phyloP scores from a whole-genome alignment of 2,113 vertebrate species.

The Orientallactaga bullata region DNA sequence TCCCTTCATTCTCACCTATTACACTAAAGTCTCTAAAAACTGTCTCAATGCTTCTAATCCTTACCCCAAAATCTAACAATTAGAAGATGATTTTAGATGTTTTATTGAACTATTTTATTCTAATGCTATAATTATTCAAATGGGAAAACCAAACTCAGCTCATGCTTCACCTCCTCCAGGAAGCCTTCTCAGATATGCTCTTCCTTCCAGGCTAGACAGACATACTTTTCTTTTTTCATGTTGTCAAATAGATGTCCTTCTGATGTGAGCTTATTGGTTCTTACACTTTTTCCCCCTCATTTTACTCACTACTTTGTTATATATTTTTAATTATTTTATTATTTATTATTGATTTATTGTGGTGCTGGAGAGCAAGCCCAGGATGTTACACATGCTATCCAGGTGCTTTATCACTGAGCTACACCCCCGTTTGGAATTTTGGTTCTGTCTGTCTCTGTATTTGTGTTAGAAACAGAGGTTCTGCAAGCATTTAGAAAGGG shows the following conservation, averaged over 20 bases:
- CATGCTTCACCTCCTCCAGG: not conserved
- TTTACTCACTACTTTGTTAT: too few species aligned
- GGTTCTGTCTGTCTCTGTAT: not conserved
- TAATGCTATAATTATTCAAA: constrained; percentile 4
- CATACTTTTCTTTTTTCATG: too few species aligned
- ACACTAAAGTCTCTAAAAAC: too few species aligned
- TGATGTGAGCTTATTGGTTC: not conserved
- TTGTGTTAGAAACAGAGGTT: not conserved
- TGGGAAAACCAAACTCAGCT: not conserved
- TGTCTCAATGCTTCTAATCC: too few species aligned
- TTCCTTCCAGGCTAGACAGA: not conserved
- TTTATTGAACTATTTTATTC: not conserved
- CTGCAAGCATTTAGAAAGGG: too few species aligned
- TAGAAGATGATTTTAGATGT: not conserved
- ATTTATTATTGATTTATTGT: not conserved
- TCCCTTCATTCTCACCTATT: too few species aligned
- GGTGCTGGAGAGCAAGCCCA: not conserved
- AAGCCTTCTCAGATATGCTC: not conserved
- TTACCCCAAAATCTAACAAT: not conserved
- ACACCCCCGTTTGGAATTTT: not conserved
- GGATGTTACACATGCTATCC: not conserved
- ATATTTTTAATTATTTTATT: not conserved
- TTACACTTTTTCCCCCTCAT: not conserved
- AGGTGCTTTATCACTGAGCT: not conserved
- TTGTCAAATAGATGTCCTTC: too few species aligned